Evolutionary conservation across 2,797 vertebrate genomes (phyloP), one percentile per base, ranked within the genome.

Genomic region (Falco columbarius): DNA sequence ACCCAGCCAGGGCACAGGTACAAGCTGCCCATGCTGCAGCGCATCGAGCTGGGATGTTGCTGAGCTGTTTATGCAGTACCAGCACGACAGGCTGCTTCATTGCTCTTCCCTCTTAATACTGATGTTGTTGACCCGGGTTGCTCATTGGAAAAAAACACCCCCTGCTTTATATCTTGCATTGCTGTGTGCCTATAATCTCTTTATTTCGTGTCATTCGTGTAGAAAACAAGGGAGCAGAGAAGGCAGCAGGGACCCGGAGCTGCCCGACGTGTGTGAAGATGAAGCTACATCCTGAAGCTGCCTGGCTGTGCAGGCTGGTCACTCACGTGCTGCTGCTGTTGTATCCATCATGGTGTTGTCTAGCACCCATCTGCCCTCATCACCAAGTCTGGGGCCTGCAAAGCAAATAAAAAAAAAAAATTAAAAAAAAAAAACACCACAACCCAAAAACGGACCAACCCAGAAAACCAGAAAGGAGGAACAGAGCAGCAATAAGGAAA

Each of bases 201-300:
- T 62, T 32, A 0, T 96, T 92, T 70, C 95, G 87, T 92, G 68
- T 75, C 4, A 1, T 89, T 88, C 19, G 2, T 84, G 77, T 14
- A 99, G 99, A 98, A 99, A 99, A 96, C 97, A 99, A 95, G 99
- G 98, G 72, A 99, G 98, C 62, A 98, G 98, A 15, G 99, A 99
- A 70, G 98, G 97, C 19, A 95, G 98, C 72, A 98, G 99, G 97
- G 99, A 99, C 86, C 98, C 97, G 0, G 99, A 99, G 94, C 98
- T 99, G 90, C 99, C 99, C 9, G 98, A 99, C 13, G 98, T 99
- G 90, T 98, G 98, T 55, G 99, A 99, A 94, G 99, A 99, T 0
- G 99, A 99, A 95, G 97, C 98, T 21, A 98, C 98, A 0, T 98
- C 98, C 81, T 99, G 99, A 98, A 91, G 62, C 85, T 40, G 56